Evolutionary conservation across 2,797 vertebrate species (phyloP), one percentile per base, ranked within the genome.

Genomic region (Tadarida brasiliensis): DNA sequence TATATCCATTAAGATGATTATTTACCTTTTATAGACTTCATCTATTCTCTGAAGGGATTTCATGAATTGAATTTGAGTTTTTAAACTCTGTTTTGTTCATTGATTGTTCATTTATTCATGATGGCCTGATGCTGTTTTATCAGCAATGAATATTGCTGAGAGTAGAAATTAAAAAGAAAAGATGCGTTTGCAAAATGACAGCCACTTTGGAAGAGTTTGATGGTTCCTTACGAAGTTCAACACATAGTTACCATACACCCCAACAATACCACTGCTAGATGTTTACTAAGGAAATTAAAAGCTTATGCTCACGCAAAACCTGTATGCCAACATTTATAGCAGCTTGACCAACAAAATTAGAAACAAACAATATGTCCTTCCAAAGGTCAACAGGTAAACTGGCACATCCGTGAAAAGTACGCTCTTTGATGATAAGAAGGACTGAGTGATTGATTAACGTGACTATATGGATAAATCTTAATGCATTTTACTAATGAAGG

Each of bases 61-160:
- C 20, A 30, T 70, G 54, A 77, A 70, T 16, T 74, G n/a, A 63
- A 73, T 82, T 82, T 76, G 39, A 94, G 11, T 91, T 85, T 88
- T 82, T 84, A 30, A 0, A 16, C 11, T 59, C 44, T 70, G 19
- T 65, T 77, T 39, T 59, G 7, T 33, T 92, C n/a, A 51, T 12
- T 57, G 14, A 24, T 26, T n/a, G 5, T 80, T 71, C 22, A 14
- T 83, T 94, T 73, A 47, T 87, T 91, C 47, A 88, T 73, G 16
- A 22, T 77, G 73, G 12, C 30, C n/a, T 68, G 28, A 67, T 63
- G 83, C 30, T 61, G 15, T 77, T 90, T 83, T 92, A 54, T 39
- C 33, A 93, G 35, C 47, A 35, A 2, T 61, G 12, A 59, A 74
- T 80, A 78, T 71, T 35, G 10, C 28, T 68, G 30, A 73, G 19